phyloP scores from a whole-genome alignment of 2,797 vertebrate genomes.

The Pseudomugil tenellus region DNA sequence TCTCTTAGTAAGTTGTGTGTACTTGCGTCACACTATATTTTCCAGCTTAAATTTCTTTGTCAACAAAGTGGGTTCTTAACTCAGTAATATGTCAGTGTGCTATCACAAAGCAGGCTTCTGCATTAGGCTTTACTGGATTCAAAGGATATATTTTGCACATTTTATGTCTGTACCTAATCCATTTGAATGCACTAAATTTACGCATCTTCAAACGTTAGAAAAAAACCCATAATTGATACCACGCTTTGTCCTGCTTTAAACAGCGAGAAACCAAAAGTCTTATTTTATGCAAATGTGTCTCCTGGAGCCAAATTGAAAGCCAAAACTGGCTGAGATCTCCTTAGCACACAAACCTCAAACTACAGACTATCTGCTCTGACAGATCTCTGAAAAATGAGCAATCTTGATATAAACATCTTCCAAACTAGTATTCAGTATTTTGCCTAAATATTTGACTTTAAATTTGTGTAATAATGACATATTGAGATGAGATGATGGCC shows the following conservation, averaged over 20 bases:
- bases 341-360: slow-evolving; percentile 45
- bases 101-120: slow-evolving; percentile 33
- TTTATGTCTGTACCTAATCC: slow-evolving; percentile 22
- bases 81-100: slow-evolving; percentile 24
- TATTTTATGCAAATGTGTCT: slow-evolving; percentile 38
- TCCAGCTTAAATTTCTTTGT: slow-evolving; percentile 51
- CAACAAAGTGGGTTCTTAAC: slow-evolving; percentile 27
- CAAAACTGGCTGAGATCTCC: slow-evolving; percentile 36
- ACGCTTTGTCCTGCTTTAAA: slow-evolving; percentile 38
- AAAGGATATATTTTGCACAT: slow-evolving; percentile 36
- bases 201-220: slow-evolving; percentile 31
- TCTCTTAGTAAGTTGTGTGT: slow-evolving; percentile 52
- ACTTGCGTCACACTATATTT: slow-evolving; percentile 31
- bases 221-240: slow-evolving; percentile 31
- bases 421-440: slow-evolving; percentile 17
- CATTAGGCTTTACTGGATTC: slow-evolving; percentile 18
- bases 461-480: slow-evolving; percentile 29
- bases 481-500: slow-evolving; percentile 26
- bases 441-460: slow-evolving; percentile 13
- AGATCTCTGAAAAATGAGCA: slow-evolving; percentile 24
- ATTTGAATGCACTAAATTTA: slow-evolving; percentile 36
- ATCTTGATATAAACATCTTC: slow-evolving; percentile 14
- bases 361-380: slow-evolving; percentile 37
- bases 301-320: slow-evolving; percentile 42
- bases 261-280: slow-evolving; percentile 11